These are phyloP conservation scores for Lepidurus apus DNA, from an alignment of 1,140 invertebrate genomes.

Conservation along the genomic window DNA sequence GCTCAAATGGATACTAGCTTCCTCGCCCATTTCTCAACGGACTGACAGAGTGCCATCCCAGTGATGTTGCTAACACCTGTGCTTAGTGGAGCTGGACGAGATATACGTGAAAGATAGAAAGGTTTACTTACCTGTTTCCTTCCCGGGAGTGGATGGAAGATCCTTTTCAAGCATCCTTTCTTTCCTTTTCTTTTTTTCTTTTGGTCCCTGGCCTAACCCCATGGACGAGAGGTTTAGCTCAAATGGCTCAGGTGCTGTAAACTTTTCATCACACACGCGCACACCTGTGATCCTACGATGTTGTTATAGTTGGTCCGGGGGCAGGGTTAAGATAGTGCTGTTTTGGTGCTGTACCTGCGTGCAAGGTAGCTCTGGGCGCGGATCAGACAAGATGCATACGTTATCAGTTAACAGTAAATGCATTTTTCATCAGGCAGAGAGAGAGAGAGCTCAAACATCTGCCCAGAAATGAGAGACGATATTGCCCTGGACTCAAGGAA, in stretches of 20 bases:
- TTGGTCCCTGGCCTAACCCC: no score
- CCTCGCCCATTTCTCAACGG: background rate
- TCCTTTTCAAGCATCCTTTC: conserved; percentile 5
- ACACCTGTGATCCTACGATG: background rate
- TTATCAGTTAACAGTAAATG: no score
- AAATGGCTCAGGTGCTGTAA: conserved; percentile 11
- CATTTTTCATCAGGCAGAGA: no score
- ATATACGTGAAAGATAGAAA: conserved; percentile 15
- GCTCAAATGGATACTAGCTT: background rate
- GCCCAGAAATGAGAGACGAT: no score
- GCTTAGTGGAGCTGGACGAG: background rate
- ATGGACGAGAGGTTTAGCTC: background rate
- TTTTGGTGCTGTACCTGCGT: no score
- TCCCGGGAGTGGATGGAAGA: background rate
- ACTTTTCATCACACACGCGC: conserved; percentile 1
- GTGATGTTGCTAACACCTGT: conserved; percentile 9
- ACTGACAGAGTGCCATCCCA: background rate
- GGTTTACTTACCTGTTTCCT: conserved; percentile 3
- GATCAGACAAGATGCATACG: no score
- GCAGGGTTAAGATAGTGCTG: background rate
- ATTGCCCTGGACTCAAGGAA: no score
- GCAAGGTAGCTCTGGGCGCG: no score
- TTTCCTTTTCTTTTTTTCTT: background rate
- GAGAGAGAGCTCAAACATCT: no score
- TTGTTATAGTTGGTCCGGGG: background rate